A percentile compares a stretch with the other conserved stretches of the same genome.
Evolutionary conservation across 2,113 vertebrate genomes (phyloP).

Genomic region (Anhinga anhinga): DNA sequence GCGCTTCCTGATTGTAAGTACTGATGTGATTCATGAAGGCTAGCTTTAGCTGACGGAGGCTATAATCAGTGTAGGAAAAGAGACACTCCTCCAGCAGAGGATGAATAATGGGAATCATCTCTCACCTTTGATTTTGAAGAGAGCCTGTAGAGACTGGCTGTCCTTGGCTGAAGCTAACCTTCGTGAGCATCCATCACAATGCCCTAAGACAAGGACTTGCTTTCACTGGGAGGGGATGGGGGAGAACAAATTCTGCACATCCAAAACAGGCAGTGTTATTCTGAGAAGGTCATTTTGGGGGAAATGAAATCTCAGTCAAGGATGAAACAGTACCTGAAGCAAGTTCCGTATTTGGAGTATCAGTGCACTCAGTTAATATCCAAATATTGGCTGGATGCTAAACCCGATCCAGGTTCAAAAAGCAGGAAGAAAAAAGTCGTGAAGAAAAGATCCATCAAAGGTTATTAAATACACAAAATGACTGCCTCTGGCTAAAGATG

Average conservation of each 20-base stretch:
- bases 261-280: neutral
- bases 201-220: neutral
- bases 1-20: neutral
- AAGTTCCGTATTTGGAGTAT: neutral
- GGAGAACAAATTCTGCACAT: neutral
- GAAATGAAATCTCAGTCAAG: neutral
- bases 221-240: neutral
- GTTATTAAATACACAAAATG: neutral
- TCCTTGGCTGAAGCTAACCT: slow-evolving; percentile 16
- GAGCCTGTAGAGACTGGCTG: neutral
- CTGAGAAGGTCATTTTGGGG: neutral
- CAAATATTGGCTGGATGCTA: slow-evolving; percentile 1
- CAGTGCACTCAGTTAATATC: neutral
- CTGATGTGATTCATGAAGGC: neutral
- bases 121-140: slow-evolving; percentile 34
- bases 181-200: neutral
- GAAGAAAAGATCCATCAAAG: neutral
- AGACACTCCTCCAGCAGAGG: neutral
- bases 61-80: neutral
- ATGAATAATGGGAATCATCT: slow-evolving; percentile 1
- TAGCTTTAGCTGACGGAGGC: neutral
- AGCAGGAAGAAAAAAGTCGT: neutral
- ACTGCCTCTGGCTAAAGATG: neutral
- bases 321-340: slow-evolving; percentile 21
- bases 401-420: neutral